phyloP scores from a whole-genome alignment of 2,113 vertebrate genomes.

The Microcebus jonahi region DNA sequence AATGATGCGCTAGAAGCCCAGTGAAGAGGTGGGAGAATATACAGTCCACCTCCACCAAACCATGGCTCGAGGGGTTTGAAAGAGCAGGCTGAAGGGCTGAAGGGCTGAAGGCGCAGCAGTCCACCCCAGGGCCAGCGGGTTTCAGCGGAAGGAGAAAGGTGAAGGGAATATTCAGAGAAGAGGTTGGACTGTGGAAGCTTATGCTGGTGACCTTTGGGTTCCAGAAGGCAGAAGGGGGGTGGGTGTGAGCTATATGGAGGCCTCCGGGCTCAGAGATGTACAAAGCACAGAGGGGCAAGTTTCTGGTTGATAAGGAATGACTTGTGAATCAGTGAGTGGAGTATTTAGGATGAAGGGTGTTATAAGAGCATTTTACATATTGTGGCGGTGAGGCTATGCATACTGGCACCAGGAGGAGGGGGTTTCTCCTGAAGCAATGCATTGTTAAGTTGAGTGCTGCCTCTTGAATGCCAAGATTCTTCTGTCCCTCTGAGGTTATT shows the following conservation, averaged over 20 bases:
- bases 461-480: neutral
- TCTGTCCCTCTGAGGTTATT: neutral
- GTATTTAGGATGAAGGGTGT: fast-evolving
- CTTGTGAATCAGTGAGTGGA: neutral
- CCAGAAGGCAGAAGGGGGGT: neutral
- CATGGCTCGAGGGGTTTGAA: neutral
- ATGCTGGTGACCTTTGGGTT: neutral
- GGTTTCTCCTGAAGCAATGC: neutral
- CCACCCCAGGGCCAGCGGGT: fast-evolving
- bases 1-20: neutral
- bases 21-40: fast-evolving
- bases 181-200: neutral
- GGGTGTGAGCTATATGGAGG: neutral
- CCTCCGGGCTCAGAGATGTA: neutral
- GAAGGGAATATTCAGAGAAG: neutral
- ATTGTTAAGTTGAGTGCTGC: neutral
- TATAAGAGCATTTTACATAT: neutral
- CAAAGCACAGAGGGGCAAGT: neutral
- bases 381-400: too few species aligned
- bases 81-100: neutral
- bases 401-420: fast-evolving
- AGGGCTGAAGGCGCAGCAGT: too few species aligned
- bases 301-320: neutral
- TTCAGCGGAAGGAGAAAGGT: neutral
- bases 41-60: fast-evolving